phyloP scores from a whole-genome alignment of 1,140 invertebrate genomes.

The Reticulitermes speratus region DNA sequence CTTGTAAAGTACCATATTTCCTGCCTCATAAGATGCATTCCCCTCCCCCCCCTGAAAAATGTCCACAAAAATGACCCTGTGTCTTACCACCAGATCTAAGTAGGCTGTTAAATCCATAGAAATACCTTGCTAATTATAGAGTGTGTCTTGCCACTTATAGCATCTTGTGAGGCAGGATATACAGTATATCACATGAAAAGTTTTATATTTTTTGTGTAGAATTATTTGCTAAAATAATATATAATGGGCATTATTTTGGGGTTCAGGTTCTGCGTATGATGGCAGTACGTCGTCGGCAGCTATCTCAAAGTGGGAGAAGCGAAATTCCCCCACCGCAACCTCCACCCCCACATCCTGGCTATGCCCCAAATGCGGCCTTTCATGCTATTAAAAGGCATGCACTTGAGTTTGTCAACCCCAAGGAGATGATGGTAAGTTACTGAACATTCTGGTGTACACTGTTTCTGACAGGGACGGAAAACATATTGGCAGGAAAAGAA shows the following conservation, averaged over 20 bases:
- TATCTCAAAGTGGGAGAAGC: constrained; percentile 57
- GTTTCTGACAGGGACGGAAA: background rate
- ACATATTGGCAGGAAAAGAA: background rate
- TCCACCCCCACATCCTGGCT: constrained; percentile 57
- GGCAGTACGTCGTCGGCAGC: constrained; percentile 60
- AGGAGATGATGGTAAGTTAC: constrained; percentile 77
- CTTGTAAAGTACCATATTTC: too few species aligned
- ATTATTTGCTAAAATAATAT: too few species aligned
- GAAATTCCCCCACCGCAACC: constrained; percentile 51
- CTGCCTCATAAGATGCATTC: too few species aligned
- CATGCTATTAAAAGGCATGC: constrained; percentile 93
- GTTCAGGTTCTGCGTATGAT: constrained; percentile 50
- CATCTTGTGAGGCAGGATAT: too few species aligned
- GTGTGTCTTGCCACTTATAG: too few species aligned
- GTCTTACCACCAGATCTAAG: too few species aligned
- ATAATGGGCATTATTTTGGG: constrained; percentile 5
- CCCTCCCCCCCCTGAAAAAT: too few species aligned
- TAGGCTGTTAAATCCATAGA: too few species aligned
- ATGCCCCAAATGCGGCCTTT: constrained; percentile 80
- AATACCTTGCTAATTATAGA: too few species aligned
- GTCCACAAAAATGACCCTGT: too few species aligned
- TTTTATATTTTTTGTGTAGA: too few species aligned
- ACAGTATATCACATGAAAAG: too few species aligned
- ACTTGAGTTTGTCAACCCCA: constrained; percentile 82
- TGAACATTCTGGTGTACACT: background rate